A percentile compares a stretch with the other conserved stretches of the same genome.
Evolutionary conservation across 37 sponge, comb jelly and placozoan species (phyloP).

Genomic region (Geodia barretti): DNA sequence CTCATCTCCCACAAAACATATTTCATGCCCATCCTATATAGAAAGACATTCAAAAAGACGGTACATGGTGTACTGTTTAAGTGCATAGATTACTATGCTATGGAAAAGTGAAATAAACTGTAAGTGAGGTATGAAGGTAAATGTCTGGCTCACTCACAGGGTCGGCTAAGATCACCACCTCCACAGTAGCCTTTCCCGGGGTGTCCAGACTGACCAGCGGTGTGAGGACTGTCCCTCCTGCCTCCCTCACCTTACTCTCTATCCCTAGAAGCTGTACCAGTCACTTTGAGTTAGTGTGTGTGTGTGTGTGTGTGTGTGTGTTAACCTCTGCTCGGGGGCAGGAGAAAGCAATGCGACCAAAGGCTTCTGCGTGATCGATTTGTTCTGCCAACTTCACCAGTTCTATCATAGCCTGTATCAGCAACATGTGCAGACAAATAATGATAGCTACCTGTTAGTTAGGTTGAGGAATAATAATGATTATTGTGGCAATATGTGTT

Average conservation of each 20-base stretch:
- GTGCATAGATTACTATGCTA: no score
- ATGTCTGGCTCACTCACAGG: conserved; percentile 63
- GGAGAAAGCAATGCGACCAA: conserved; percentile 83
- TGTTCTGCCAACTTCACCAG: conserved; percentile 35
- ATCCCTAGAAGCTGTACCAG: conserved; percentile 51
- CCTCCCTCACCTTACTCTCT: conserved; percentile 40
- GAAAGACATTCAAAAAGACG: no score
- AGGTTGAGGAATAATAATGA: no score
- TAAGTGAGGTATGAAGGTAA: no score
- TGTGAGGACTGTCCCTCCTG: conserved; percentile 60
- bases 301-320: not conserved
- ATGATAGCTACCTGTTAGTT: no score
- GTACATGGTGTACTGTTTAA: no score
- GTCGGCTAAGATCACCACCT: conserved; percentile 83
- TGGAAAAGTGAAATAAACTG: no score
- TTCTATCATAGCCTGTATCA: conserved; percentile 54
- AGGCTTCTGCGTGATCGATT: conserved; percentile 75
- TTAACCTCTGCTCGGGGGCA: conserved; percentile 62
- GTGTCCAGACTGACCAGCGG: conserved; percentile 86
- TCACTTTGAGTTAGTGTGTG: no score
- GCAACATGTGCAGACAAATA: not conserved
- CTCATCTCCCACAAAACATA: conserved; percentile 89
- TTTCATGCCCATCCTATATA: conserved; percentile 85
- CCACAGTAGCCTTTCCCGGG: conserved; percentile 83
- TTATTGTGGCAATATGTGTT: not conserved